Evolutionary conservation across 30 jellyfish, hydroid and myxozoan genomes (phyloP).

Genomic region (Cassiopea xamachana): DNA sequence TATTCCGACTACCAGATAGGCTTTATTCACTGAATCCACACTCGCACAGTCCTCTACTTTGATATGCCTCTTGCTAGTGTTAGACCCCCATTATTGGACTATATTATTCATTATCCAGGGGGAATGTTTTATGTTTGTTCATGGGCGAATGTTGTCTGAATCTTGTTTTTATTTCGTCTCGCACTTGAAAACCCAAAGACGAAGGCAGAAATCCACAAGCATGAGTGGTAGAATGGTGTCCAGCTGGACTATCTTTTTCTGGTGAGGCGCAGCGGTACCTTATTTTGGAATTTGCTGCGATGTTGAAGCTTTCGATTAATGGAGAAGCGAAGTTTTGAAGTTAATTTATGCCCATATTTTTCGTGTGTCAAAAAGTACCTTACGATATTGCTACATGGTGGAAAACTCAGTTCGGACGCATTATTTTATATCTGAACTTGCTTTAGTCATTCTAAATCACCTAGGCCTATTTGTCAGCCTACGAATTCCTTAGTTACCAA

Average conservation of each 20-base stretch:
- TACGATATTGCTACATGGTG: not conserved
- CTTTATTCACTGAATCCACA: too few species aligned
- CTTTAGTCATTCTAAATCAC: not conserved
- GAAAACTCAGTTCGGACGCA: not conserved
- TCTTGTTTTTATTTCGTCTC: not conserved
- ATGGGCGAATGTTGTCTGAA: not conserved
- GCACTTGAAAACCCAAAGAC: not conserved
- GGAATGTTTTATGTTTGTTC: not conserved
- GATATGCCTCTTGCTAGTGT: not conserved
- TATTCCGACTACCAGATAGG: too few species aligned
- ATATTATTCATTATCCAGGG: not conserved
- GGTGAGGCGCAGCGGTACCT: not conserved
- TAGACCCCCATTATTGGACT: not conserved
- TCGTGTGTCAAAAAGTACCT: not conserved
- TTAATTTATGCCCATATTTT: not conserved
- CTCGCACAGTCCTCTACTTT: not conserved
- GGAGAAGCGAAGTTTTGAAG: not conserved
- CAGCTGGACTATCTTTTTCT: not conserved
- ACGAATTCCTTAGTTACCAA: not conserved
- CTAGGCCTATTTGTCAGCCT: not conserved
- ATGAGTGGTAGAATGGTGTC: not conserved
- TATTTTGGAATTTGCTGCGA: not conserved
- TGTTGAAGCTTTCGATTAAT: not conserved
- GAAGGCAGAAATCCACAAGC: not conserved
- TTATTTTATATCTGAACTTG: not conserved